These are phyloP conservation scores for Agrochola lychnidis DNA, from an alignment of 2,888 invertebrate species.

Conservation along the genomic window DNA sequence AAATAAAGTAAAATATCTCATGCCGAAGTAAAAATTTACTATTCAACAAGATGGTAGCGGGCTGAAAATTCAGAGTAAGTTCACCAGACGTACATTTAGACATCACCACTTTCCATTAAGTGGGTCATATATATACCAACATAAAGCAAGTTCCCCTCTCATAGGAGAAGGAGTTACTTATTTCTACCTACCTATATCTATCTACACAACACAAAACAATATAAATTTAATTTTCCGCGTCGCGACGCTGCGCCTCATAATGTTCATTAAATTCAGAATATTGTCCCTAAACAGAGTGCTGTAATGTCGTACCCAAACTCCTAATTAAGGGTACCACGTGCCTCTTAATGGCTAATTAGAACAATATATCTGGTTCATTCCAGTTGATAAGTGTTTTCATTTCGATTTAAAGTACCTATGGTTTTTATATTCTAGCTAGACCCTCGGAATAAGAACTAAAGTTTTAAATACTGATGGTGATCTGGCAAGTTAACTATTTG, in stretches of 20 bases:
- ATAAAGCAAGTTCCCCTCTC: constrained; percentile 8
- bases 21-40: neutral
- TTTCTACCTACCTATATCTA: neutral
- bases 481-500: neutral
- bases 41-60: too few species aligned
- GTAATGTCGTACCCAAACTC: constrained; percentile 53
- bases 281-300: constrained; percentile 52
- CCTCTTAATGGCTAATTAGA: constrained; percentile 56
- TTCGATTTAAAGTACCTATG: constrained; percentile 12
- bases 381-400: constrained; percentile 47
- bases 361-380: constrained; percentile 41
- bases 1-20: neutral
- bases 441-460: neutral
- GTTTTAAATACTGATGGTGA: neutral
- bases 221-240: constrained; percentile 58
- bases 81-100: too few species aligned
- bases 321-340: constrained; percentile 59
- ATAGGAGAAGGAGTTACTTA: constrained; percentile 15
- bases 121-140: neutral
- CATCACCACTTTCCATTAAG: neutral
- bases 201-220: constrained; percentile 42
- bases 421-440: too few species aligned
- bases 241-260: constrained; percentile 55
- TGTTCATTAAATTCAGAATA: constrained; percentile 61
- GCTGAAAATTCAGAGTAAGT: neutral